Evolutionary conservation across 92 coral and sea anemone species (phyloP).

Genomic region (Umimayanthus kanabou): DNA sequence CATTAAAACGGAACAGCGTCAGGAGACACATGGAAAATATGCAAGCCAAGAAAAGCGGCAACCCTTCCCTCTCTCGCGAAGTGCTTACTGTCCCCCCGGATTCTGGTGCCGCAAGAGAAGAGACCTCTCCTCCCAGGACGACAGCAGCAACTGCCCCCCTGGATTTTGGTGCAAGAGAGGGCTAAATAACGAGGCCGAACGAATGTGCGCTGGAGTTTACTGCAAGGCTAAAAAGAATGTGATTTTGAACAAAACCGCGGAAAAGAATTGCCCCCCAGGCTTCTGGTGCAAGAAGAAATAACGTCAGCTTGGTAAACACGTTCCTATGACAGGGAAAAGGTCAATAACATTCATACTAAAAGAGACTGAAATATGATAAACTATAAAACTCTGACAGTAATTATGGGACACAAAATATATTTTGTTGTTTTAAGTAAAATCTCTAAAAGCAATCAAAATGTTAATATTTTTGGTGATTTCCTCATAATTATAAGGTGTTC

Average conservation of each 20-base stretch:
- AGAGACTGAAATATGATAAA: not conserved
- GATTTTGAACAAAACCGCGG: conserved; percentile 43
- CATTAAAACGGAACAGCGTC: conserved; percentile 35
- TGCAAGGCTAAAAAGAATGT: conserved; percentile 61
- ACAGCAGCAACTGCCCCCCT: conserved; percentile 47
- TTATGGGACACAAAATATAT: conserved; percentile 38
- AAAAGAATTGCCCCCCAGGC: conserved; percentile 62
- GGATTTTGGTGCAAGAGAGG: conserved; percentile 77
- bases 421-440: conserved; percentile 26
- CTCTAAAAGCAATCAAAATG: not conserved
- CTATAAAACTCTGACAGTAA: not conserved
- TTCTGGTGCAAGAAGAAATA: conserved; percentile 70
- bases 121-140: conserved; percentile 49
- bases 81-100: conserved; percentile 53
- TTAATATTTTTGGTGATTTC: not conserved
- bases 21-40: conserved; percentile 27
- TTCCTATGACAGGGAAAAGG: not conserved
- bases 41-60: not conserved
- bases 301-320: not conserved
- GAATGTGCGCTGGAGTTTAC: conserved; percentile 54
- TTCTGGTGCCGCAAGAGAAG: conserved; percentile 71
- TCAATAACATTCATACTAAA: not conserved
- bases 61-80: conserved; percentile 12
- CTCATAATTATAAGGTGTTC: not conserved
- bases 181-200: conserved; percentile 10